Base-by-base conservation (phyloP, 2,113 vertebrate genomes). In the Nanorana parkeri region DNA sequence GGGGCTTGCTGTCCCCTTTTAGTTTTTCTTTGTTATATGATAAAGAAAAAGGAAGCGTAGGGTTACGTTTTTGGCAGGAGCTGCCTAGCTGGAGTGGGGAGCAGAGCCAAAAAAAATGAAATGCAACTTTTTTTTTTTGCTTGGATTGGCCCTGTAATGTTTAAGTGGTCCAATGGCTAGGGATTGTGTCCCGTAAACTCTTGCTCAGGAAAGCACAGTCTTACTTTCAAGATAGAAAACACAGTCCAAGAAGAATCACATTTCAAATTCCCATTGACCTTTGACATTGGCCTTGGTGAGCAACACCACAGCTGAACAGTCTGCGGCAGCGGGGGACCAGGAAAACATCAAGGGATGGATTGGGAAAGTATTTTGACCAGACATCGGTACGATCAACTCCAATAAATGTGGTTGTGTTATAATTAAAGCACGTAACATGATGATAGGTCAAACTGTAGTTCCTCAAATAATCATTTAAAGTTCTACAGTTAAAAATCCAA, bases 281-380 rank as follows among this genome's bases (percentile, higher is more conserved):
- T 99, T 99, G 97, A 99, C 98, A 96, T 97, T 99, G 97, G 98
- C 98, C 98, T 97, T 97, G 98, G 96, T 99, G 97, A 98, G 95
- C 97, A 98, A 96, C 96, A 98, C 96, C 97, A 82, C 80, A 97
- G 97, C 96, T 98, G 97, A 99, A 97, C 97, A 96, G 96, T 97
- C 96, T 97, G 96, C 96, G 94, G 96, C 98, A 96, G 96, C 97
- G 97, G 97, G 97, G 98, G 97, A 99, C 96, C 96, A 94, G 96
- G 95, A 99, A 99, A 96, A 95, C 97, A 95, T 96, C 97, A 96
- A 97, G 95, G 97, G 96, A 97, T 97, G 96, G 96, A 99, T 98
- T 99, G 96, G 97, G 98, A 98, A 97, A 99, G 97, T 99, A 99
- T 99, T 97, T 97, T 98, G 96, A 96, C 96, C 96, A 95, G 94